phyloP scores from a whole-genome alignment of 2,797 vertebrate species.

The Sebastes variabilis region DNA sequence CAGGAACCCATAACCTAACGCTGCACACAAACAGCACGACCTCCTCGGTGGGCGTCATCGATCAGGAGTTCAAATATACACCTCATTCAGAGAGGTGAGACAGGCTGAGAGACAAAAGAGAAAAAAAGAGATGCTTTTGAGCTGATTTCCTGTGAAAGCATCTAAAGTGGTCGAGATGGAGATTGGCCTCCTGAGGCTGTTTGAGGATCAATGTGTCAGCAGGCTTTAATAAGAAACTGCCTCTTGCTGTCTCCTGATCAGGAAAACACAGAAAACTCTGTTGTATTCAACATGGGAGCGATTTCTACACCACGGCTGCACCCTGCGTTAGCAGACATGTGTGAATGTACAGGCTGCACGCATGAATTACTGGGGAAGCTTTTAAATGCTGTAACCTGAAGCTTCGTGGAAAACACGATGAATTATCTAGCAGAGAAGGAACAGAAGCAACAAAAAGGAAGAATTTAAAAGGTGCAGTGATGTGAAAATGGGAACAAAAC shows the following conservation, averaged over 20 bases:
- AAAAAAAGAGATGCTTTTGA: conserved; percentile 36
- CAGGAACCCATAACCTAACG: background rate
- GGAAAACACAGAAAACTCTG: conserved; percentile 6
- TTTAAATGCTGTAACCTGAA: conserved; percentile 1
- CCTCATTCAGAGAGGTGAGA: conserved; percentile 37
- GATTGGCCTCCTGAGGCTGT: conserved; percentile 65
- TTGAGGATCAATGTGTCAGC: conserved; percentile 68
- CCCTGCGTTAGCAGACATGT: background rate
- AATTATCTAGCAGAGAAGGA: background rate
- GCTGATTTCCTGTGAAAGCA: conserved; percentile 67
- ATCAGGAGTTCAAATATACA: conserved; percentile 53
- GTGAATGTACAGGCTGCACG: background rate
- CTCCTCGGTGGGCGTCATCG: conserved; percentile 48
- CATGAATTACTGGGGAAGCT: background rate
- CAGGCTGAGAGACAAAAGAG: conserved; percentile 14
- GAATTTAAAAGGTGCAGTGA: background rate
- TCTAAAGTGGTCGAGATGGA: conserved; percentile 57
- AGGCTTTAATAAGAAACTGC: conserved; percentile 60
- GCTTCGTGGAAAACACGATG: background rate
- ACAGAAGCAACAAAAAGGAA: background rate
- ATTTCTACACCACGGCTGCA: background rate
- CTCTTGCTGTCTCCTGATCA: conserved; percentile 22
- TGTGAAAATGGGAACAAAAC: background rate
- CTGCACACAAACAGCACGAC: conserved; percentile 15
- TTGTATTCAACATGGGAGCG: background rate